Evolutionary conservation across 2,113 vertebrate species (phyloP).

Genomic region (Crotalus viridis): DNA sequence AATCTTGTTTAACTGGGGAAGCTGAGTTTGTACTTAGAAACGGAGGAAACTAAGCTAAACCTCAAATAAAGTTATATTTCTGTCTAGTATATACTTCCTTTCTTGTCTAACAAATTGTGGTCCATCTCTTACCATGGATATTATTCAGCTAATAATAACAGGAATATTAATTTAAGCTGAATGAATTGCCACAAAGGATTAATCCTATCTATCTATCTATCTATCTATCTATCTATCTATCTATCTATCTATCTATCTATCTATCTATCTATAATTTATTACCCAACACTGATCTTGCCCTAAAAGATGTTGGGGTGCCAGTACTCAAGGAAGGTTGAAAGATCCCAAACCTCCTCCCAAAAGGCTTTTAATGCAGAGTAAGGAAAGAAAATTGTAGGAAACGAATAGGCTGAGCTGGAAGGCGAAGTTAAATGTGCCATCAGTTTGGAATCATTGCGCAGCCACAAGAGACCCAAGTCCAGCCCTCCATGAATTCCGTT

Average conservation of each 20-base stretch:
- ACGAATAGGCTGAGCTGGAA: too few relatives aligned
- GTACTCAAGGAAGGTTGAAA: neutral
- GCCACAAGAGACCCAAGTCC: too few relatives aligned
- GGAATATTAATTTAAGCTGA: neutral
- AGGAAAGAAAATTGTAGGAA: too few relatives aligned
- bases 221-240: too few relatives aligned
- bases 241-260: too few relatives aligned
- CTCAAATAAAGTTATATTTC: neutral
- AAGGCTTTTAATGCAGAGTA: neutral
- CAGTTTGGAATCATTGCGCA: too few relatives aligned
- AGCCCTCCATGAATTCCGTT: too few relatives aligned
- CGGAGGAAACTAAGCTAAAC: neutral
- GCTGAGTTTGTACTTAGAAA: neutral
- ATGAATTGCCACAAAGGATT: conserved; percentile 6
- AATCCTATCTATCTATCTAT: neutral
- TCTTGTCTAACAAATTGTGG: neutral
- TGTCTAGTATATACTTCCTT: neutral
- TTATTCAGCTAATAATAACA: neutral
- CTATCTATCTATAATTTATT: neutral
- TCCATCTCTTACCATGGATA: neutral
- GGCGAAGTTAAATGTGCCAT: too few relatives aligned
- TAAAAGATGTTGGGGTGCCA: neutral
- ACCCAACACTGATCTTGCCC: neutral
- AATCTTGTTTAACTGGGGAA: neutral
- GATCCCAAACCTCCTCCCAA: neutral